Evolutionary conservation across 2,113 vertebrate species (phyloP), one percentile per base, ranked within the genome.

Genomic region (Clarias magur): DNA sequence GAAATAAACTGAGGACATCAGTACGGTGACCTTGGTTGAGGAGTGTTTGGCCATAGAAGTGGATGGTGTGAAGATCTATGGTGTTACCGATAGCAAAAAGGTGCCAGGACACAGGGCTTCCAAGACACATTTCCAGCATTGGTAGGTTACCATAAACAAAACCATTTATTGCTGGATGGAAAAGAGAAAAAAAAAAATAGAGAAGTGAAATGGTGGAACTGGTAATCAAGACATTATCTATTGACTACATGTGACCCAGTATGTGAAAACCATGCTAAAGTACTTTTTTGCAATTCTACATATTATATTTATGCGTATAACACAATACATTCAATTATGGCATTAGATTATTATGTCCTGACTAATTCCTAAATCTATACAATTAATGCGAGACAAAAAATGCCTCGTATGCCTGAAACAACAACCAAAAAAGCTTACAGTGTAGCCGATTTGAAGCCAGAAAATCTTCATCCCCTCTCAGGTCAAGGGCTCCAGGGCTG

Each of bases 31-130:
- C 96, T 63, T 95, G 95, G 91, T 94, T 95, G 38, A 96, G 91
- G 76, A 99, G 94, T 0, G 97, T 99, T 90, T 99, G 97, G 19
- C 97, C 98, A 0, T 98, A 95, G 93, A 99, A 99, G 81, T 97
- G 97, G 0, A 95, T 97, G 0, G 97, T 96, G 30, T 99, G 98
- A 89, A 99, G 94, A 34, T 99, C 98, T 54, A 96, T 95, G 92
- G 98, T 97, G 1, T 95, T 97, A 4, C 98, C 98, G 94, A 99
- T 98, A 65, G 97, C 97, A 88, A 98, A 95, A 85, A 99, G 91
- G 91, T 99, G 97, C 98, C 97, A 99, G 86, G 96, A 96, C 81
- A 97, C 94, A 0, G 88, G 78, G 7, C 92, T 92, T 25, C 95
- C 90, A 62, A 94, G 92, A 84, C 98, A 99, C 92, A 98, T 92